Base-by-base conservation (phyloP, 1,140 invertebrate species). In the Olivierus martensii region DNA sequence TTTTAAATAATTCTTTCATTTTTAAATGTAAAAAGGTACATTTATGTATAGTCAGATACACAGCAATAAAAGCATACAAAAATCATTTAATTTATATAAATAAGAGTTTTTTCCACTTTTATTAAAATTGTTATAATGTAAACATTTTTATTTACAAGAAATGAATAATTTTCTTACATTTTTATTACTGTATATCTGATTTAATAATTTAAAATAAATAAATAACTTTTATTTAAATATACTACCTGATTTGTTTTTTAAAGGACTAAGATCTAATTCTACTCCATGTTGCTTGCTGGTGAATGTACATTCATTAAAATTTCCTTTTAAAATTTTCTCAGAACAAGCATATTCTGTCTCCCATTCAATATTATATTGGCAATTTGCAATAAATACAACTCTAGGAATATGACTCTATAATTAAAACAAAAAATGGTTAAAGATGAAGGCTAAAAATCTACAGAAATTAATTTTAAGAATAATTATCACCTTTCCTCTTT, bases 301-400 rank as follows among this genome's bases (percentile, higher is more conserved):
- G 44, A 61, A 51, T 19, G 53, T 51, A 43, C 53, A 56, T 35
- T 17, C 36, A 21, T 47, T 48, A 3, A 48, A 14, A 22, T 39
- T 44, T 1, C 55, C 55, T 34, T 38, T 48, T n/a, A 59, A 28
- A 2, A 42, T 18, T 36, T 49, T 46, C 37, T 57, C 39, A 3
- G 61, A 57, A 48, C 61, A 62, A 11, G 61, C 59, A 51, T 55
- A 56, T 49, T 62, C 59, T 7, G 61, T 62, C 35, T 55, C 50
- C 61, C 61, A 62, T 53, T 62, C 59, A 44, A 62, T 43, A 35
- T 59, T 45, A 51, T 62, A 61, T 15, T 61, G 51, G 39, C 59
- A 62, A 18, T 58, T 55, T 11, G 44, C 46, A 39, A 55, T 28
- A 9, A 54, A 55, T 6, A 62, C 44, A n/a, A 59, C 21, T 15